phyloP scores from a whole-genome alignment of 2,113 vertebrate genomes.

The Malurus cyaneus region DNA sequence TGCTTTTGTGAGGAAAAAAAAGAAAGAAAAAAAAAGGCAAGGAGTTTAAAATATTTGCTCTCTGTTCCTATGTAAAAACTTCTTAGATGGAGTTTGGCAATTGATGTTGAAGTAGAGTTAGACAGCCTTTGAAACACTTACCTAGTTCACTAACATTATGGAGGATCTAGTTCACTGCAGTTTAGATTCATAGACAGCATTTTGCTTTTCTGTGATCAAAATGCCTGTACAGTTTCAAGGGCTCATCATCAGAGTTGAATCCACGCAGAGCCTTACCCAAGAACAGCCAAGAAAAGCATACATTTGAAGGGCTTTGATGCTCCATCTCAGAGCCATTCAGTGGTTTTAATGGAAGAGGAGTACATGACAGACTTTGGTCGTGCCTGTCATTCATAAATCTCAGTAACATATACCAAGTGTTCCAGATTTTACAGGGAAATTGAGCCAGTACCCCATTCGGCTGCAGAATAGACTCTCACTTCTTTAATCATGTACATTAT shows the following conservation, averaged over 20 bases:
- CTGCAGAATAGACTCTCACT: neutral
- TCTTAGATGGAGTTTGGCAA: constrained; percentile 17
- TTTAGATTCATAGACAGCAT: constrained; percentile 24
- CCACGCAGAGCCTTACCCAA: constrained; percentile 33
- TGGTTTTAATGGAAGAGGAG: constrained; percentile 38
- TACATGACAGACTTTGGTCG: constrained; percentile 14
- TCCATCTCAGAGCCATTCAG: constrained; percentile 18
- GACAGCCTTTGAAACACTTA: constrained; percentile 59
- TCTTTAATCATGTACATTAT: neutral
- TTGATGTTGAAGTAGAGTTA: constrained; percentile 36
- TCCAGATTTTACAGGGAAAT: constrained; percentile 16
- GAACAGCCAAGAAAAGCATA: constrained; percentile 49
- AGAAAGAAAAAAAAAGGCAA: neutral
- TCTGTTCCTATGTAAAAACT: constrained; percentile 12
- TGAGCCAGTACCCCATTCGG: neutral
- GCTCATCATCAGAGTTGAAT: constrained; percentile 18
- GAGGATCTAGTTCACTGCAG: constrained; percentile 17
- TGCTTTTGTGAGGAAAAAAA: neutral
- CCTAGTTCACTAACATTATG: neutral
- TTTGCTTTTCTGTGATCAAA: constrained; percentile 63
- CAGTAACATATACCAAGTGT: neutral
- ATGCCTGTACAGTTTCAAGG: constrained; percentile 11
- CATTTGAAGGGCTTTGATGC: constrained; percentile 58
- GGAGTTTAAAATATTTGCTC: constrained; percentile 48
- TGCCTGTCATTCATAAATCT: constrained; percentile 42